These are phyloP conservation scores for Apodemia mormo DNA, from an alignment of 2,888 invertebrate species.

Conservation along the genomic window DNA sequence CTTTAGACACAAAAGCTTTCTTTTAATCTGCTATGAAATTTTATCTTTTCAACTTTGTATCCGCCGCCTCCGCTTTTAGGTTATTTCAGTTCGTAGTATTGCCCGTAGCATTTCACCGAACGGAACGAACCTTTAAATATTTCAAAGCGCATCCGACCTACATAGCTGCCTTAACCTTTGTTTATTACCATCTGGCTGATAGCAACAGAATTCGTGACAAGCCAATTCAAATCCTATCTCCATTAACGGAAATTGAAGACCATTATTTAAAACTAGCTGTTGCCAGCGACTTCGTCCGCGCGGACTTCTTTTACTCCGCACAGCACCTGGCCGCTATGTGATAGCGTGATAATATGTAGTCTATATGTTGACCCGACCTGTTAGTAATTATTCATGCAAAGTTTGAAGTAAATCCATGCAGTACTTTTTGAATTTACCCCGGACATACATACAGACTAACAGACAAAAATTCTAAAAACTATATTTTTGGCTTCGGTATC, in stretches of 20 bases:
- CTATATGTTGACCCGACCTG: too few species aligned
- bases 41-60: constrained; percentile 19
- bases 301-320: too few species aligned
- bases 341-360: too few species aligned
- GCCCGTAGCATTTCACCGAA: constrained; percentile 24
- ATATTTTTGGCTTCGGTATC: too few species aligned
- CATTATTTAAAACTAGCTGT: background rate
- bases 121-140: constrained; percentile 27
- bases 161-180: constrained; percentile 22
- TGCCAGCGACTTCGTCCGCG: too few species aligned
- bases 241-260: constrained; percentile 19
- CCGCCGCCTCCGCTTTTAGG: constrained; percentile 21
- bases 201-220: constrained; percentile 24
- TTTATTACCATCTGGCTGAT: constrained; percentile 25
- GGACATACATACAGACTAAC: too few species aligned
- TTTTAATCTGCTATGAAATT: constrained; percentile 15
- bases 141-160: constrained; percentile 24
- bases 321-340: too few species aligned
- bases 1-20: background rate
- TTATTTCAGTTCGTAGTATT: constrained; percentile 26
- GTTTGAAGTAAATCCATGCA: too few species aligned
- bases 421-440: too few species aligned
- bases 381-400: too few species aligned
- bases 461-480: too few species aligned
- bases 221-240: constrained; percentile 19